A percentile compares a stretch with the other conserved stretches of the same genome.
Conservation (phyloP, 2,888 invertebrate species). For the Dolomedes plantarius region DNA sequence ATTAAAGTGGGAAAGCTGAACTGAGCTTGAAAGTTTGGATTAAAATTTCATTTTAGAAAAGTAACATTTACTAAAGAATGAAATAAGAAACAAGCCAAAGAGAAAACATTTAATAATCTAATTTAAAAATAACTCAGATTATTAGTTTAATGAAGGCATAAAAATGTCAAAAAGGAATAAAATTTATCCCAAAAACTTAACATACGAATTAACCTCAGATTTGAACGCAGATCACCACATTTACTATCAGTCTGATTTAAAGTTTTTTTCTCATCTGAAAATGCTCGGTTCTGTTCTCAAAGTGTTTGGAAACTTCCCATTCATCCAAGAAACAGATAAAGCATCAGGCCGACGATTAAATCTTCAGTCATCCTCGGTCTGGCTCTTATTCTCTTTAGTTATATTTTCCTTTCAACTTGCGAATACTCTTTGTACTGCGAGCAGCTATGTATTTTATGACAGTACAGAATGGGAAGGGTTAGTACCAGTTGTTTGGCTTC, state of each 20-base stretch:
- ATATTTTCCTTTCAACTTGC: background rate
- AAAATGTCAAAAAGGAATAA: background rate
- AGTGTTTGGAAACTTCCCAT: conserved; percentile 24
- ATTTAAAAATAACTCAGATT: too few relatives aligned
- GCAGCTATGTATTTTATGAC: conserved; percentile 5
- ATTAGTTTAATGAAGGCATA: too few relatives aligned
- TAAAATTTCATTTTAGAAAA: too few relatives aligned
- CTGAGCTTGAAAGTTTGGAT: too few relatives aligned
- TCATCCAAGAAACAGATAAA: background rate
- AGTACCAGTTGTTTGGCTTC: conserved; percentile 18
- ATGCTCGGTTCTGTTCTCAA: background rate
- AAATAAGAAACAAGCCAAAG: too few relatives aligned
- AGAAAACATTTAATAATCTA: too few relatives aligned
- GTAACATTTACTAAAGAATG: too few relatives aligned
- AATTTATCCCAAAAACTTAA: background rate
- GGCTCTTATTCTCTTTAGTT: background rate
- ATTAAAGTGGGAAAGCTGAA: too few relatives aligned
- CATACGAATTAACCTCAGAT: too few relatives aligned
- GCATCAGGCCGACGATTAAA: background rate
- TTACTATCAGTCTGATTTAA: too few relatives aligned
- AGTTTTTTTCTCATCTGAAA: background rate
- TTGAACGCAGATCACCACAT: too few relatives aligned
- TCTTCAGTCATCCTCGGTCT: background rate
- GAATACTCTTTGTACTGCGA: background rate
- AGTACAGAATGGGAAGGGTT: background rate